These are phyloP conservation scores for Mesorhabditis sp. DNA, from an alignment of 2,888 invertebrate species.

Conservation along the genomic window DNA sequence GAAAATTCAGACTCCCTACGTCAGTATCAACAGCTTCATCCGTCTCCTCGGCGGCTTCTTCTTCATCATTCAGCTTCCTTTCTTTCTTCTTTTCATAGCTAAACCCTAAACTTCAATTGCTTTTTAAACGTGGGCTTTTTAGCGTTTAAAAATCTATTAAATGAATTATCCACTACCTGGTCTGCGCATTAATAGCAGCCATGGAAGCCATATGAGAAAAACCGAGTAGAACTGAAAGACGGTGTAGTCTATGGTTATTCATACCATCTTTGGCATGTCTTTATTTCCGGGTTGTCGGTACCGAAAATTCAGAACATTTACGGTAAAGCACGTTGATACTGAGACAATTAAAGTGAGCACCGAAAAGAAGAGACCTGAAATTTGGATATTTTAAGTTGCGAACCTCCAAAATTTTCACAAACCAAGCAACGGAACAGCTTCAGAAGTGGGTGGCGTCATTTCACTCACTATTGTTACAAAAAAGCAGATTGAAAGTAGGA, in stretches of 20 bases:
- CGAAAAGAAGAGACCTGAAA: slow-evolving; percentile 47
- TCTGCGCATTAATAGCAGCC: slow-evolving; percentile 44
- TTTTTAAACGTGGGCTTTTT: no score
- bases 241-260: neutral
- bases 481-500: slow-evolving; percentile 82
- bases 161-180: slow-evolving; percentile 22
- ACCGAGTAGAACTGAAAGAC: slow-evolving; percentile 36
- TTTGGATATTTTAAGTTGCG: no score
- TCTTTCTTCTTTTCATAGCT: slow-evolving; percentile 18
- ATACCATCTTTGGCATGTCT: slow-evolving; percentile 28
- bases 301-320: slow-evolving; percentile 45
- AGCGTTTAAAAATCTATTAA: neutral
- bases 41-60: neutral
- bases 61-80: slow-evolving; percentile 13
- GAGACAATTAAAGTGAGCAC: slow-evolving; percentile 42
- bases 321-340: slow-evolving; percentile 47
- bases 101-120: slow-evolving; percentile 9
- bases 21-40: neutral
- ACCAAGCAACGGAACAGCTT: slow-evolving; percentile 43
- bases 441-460: slow-evolving; percentile 95
- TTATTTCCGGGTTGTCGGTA: slow-evolving; percentile 45
- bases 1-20: neutral
- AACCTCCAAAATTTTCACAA: neutral
- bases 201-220: slow-evolving; percentile 49
- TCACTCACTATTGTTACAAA: slow-evolving; percentile 95